phyloP scores from a whole-genome alignment of 2,797 vertebrate genomes.

The Serranus cabrilla region DNA sequence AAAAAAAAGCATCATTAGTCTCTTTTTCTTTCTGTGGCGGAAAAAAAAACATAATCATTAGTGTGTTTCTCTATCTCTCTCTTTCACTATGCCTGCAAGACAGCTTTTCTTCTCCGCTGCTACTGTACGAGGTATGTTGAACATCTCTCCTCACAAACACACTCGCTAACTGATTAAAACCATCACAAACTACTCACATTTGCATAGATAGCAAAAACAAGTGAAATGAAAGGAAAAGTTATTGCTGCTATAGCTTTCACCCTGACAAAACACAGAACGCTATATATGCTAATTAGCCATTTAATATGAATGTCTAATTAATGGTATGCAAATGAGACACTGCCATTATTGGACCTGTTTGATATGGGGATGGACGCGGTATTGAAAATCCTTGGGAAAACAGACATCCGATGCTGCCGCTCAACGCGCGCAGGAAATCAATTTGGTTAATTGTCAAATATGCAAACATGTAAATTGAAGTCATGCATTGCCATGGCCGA shows the following conservation, averaged over 20 bases:
- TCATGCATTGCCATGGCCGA: slow-evolving; percentile 59
- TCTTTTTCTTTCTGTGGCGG: slow-evolving; percentile 46
- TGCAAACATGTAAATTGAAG: slow-evolving; percentile 84
- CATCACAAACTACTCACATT: slow-evolving; percentile 72
- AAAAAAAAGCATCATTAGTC: slow-evolving; percentile 69
- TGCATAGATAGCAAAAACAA: slow-evolving; percentile 79
- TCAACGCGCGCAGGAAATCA: slow-evolving; percentile 78
- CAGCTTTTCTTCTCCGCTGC: slow-evolving; percentile 40
- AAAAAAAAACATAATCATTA: slow-evolving; percentile 65
- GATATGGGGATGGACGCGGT: slow-evolving; percentile 76
- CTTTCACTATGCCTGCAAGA: slow-evolving; percentile 46
- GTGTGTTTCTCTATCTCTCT: slow-evolving; percentile 45
- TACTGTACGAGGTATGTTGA: slow-evolving; percentile 52
- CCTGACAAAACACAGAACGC: slow-evolving; percentile 74
- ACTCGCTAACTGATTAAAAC: slow-evolving; percentile 74
- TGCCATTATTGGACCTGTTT: slow-evolving; percentile 81
- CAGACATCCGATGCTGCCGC: slow-evolving; percentile 57
- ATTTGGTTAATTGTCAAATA: slow-evolving; percentile 88
- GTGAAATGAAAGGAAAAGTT: slow-evolving; percentile 79
- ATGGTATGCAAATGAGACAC: slow-evolving; percentile 84
- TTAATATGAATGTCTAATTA: slow-evolving; percentile 87
- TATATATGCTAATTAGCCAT: slow-evolving; percentile 85
- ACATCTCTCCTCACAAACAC: slow-evolving; percentile 42
- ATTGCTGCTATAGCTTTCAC: slow-evolving; percentile 77
- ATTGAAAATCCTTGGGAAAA: slow-evolving; percentile 79